Base-by-base conservation (phyloP, 2,888 invertebrate species). In the Macaria liturata region DNA sequence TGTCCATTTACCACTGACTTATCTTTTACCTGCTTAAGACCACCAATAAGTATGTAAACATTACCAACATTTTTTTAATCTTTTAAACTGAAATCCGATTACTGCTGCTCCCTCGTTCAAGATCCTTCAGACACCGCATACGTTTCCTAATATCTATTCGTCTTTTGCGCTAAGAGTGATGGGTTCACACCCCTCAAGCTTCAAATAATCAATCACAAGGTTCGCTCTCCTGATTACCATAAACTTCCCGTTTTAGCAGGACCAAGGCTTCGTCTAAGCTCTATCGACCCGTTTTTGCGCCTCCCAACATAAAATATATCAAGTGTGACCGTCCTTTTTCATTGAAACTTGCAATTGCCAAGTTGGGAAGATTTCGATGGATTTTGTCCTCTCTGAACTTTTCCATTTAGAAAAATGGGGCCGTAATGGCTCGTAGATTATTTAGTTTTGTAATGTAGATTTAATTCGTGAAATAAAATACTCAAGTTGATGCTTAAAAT, bases 151-250 rank as follows among this genome's bases (percentile, higher is more conserved):
- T 62, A 62, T 62, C 59, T 55, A 55, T 62, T 64, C 64, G 48
- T 58, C 52, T 62, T 57, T 57, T 55, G 47, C 58, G 58, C 46
- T 53, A 57, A 65, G 71, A 60, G 59, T 60, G 59, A 60, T 60
- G 45, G 46, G 55, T 49, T 60, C 55, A 60, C 67, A 72, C 69
- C 72, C 74, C 74, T 75, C 74, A 68, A 72, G 75, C 68, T 76
- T 78, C 79, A 78, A 80, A 85, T 86, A 90, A 91, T 91, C 91
- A 91, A 91, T 91, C 91, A 91, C 87, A 76, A 69, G 77, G 78
- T 83, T 84, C 80, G 74, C 79, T 79, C 70, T 75, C 80, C 84
- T 88, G 89, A 91, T 91, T 91, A 91, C 87, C 91, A 91, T 91
- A 91, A 91, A 90, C 86, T 88, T 84, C 81, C 85, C 88, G 86